A percentile compares a stretch with the other conserved stretches of the same genome.
Conservation (phyloP, 30 jellyfish, hydroid and myxozoan genomes). For the Kudoa iwatai region DNA sequence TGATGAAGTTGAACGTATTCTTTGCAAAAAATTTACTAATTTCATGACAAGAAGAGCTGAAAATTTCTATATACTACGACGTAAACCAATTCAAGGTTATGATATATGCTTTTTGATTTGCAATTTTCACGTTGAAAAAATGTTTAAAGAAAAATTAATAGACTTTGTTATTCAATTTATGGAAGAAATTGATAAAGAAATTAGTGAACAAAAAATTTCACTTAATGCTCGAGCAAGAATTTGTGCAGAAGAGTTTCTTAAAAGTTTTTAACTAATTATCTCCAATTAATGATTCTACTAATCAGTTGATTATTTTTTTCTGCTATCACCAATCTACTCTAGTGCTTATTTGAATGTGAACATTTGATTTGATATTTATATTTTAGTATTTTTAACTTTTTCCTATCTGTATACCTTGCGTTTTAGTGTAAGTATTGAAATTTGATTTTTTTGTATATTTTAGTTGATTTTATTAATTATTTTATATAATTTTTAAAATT, state of each 20-base stretch:
- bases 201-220: slow-evolving; percentile 52
- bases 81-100: slow-evolving; percentile 57
- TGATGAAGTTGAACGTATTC: slow-evolving; percentile 57
- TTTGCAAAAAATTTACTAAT: slow-evolving; percentile 56
- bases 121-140: slow-evolving; percentile 65
- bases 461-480: too few relatives aligned
- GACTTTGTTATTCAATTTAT: slow-evolving; percentile 58
- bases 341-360: too few relatives aligned
- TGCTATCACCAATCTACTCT: too few relatives aligned
- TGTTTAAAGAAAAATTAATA: slow-evolving; percentile 56
- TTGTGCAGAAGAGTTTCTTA: slow-evolving; percentile 61
- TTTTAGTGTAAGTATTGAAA: too few relatives aligned
- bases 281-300: too few relatives aligned
- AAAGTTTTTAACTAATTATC: slow-evolving; percentile 25
- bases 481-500: too few relatives aligned
- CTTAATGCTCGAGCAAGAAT: slow-evolving; percentile 70
- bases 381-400: too few relatives aligned
- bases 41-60: slow-evolving; percentile 83
- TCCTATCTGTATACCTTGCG: too few relatives aligned
- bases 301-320: too few relatives aligned
- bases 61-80: slow-evolving; percentile 30
- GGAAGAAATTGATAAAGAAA: slow-evolving; percentile 85
- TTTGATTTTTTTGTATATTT: too few relatives aligned
- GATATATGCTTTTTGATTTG: slow-evolving; percentile 66
- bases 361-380: too few relatives aligned